phyloP scores from a whole-genome alignment of 2,797 vertebrate species.

The Lagodon rhomboides region DNA sequence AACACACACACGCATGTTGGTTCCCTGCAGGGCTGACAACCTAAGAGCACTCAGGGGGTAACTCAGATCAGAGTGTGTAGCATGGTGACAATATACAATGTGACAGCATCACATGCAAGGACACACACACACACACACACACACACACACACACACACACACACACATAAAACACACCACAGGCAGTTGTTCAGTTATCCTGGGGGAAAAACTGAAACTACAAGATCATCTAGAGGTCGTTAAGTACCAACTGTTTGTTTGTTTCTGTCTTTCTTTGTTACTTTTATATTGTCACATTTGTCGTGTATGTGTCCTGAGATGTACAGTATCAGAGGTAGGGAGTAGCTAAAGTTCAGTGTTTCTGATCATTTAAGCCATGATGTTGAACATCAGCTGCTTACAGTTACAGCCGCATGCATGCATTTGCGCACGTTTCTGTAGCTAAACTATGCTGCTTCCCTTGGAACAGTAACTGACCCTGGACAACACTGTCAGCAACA shows the following conservation, averaged over 20 bases:
- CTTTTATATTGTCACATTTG: neutral
- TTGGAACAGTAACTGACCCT: conserved; percentile 40
- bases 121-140: conserved; percentile 25
- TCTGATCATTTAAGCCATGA: neutral
- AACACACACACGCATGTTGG: neutral
- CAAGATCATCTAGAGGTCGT: conserved; percentile 52
- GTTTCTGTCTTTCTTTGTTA: neutral
- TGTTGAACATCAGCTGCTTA: conserved; percentile 2
- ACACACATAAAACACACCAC: conserved; percentile 40
- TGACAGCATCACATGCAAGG: conserved; percentile 67
- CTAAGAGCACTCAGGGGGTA: conserved; percentile 48
- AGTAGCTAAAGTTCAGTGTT: no score
- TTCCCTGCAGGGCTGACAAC: conserved; percentile 55
- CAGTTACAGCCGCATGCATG: neutral
- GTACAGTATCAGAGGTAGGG: neutral
- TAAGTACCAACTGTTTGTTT: conserved; percentile 19
- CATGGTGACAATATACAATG: conserved; percentile 61
- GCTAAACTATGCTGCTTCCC: conserved; percentile 15
- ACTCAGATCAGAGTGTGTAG: conserved; percentile 64
- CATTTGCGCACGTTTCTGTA: neutral
- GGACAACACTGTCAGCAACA: conserved; percentile 52
- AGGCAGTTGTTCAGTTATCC: conserved; percentile 40
- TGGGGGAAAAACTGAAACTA: conserved; percentile 19
- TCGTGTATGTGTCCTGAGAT: neutral
- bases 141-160: conserved; percentile 14